Evolutionary conservation across 2,888 invertebrate genomes (phyloP), one percentile per base, ranked within the genome.

Genomic region (Enchytraeus crypticus): DNA sequence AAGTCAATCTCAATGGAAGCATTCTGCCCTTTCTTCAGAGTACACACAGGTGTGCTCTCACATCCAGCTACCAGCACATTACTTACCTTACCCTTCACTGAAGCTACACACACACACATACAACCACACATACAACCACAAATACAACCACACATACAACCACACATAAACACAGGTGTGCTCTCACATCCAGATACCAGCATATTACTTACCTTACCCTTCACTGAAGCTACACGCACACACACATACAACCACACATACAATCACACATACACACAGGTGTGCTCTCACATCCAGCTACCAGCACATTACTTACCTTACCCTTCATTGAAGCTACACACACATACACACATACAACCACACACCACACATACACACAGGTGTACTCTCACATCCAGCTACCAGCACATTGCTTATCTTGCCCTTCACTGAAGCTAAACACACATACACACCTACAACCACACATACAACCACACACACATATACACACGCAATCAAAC

Each of bases 311-410:
- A 11, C 18, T 27, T 27, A 53, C 45, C 32, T 59, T 59, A 8
- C 59, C 59, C 32, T 34, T 59, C 38, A 23, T 53, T 5, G 53
- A 53, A 2, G 29, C 59, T 59, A 34, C n/a, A n/a, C n/a, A n/a
- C n/a, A n/a, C n/a, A n/a, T n/a, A n/a, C n/a, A n/a, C n/a, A n/a
- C n/a, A n/a, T n/a, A n/a, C n/a, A n/a, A n/a, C n/a, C n/a, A n/a
- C n/a, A n/a, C n/a, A n/a, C n/a, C n/a, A n/a, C n/a, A n/a, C n/a
- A n/a, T n/a, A n/a, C 60, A 60, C 1, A 34, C 11, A 5, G 57
- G 29, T 14, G 26, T 23, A 21, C 1, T 53, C 33, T 32, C 51
- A 58, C 59, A 59, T 1, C 53, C 59, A 14, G 5, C 30, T 21
- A 59, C 32, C 0, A 5, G 14, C 38, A 59, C 59, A 14, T n/a